A percentile compares a stretch with the other conserved stretches of the same genome.
These are phyloP conservation scores for Asarcornis scutulata DNA, from an alignment of 2,113 vertebrate species.

Conservation along the genomic window DNA sequence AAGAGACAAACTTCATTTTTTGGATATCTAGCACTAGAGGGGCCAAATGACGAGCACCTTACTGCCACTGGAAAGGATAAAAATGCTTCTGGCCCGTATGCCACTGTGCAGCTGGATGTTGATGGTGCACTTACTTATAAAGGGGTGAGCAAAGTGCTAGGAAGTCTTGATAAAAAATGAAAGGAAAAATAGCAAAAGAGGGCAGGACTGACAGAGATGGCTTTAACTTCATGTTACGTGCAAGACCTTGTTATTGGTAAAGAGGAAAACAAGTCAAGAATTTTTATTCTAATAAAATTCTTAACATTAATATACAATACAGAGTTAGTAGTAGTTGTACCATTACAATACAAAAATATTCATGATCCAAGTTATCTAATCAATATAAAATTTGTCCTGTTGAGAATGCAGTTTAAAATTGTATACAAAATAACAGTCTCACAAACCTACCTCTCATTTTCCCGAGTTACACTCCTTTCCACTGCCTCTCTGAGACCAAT, in stretches of 20 bases:
- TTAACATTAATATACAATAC: background rate
- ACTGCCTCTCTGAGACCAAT: background rate
- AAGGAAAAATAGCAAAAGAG: background rate
- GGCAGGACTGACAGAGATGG: background rate
- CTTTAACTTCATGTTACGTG: background rate
- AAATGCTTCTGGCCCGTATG: background rate
- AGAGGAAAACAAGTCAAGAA: background rate
- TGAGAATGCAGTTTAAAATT: background rate
- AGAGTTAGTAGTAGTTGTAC: background rate
- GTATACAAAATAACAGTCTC: background rate
- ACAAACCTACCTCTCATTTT: background rate
- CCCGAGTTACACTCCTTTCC: background rate
- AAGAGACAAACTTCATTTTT: background rate
- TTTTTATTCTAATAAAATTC: background rate
- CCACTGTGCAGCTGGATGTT: background rate
- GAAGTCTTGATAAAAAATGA: background rate
- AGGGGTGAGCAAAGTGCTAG: background rate
- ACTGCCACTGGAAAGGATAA: background rate
- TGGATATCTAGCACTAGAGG: background rate
- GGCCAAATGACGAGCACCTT: background rate
- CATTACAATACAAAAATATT: background rate
- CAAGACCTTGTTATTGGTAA: background rate
- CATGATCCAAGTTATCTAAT: background rate
- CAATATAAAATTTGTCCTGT: background rate
- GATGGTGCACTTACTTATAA: background rate